Evolutionary conservation across 2,797 vertebrate genomes (phyloP).

Genomic region (Acomys russatus): DNA sequence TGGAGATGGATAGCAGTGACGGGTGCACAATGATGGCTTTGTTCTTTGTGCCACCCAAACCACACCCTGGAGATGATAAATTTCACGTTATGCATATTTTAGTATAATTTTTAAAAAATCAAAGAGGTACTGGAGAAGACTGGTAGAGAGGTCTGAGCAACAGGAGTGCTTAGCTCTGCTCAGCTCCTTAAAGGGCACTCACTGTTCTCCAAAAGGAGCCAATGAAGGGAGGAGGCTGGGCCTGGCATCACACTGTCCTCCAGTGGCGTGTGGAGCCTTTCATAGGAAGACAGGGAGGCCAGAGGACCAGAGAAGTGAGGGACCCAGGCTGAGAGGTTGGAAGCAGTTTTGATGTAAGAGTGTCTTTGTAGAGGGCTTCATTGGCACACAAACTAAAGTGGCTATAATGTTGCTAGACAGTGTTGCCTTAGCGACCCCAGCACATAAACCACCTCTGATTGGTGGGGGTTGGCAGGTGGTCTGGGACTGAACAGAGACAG

Average conservation of each 20-base stretch:
- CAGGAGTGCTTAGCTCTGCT: neutral
- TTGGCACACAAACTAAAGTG: rapidly evolving
- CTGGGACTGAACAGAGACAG: neutral
- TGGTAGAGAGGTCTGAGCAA: neutral
- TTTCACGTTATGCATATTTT: neutral
- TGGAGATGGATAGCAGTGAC: neutral
- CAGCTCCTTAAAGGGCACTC: neutral
- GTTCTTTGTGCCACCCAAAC: neutral
- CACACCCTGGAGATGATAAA: neutral
- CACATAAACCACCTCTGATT: neutral
- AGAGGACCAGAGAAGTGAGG: neutral
- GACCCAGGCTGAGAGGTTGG: neutral
- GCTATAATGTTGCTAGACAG: no score
- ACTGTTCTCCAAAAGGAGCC: neutral
- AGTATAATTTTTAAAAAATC: neutral
- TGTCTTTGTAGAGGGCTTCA: neutral
- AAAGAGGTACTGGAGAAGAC: neutral
- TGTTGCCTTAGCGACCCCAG: neutral
- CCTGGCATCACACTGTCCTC: neutral
- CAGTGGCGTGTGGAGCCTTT: neutral
- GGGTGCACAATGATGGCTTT: neutral
- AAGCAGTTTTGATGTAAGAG: neutral
- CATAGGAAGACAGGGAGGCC: neutral
- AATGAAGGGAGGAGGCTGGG: neutral
- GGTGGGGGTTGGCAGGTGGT: neutral